Evolutionary conservation across 2,888 invertebrate genomes (phyloP), one percentile per base, ranked within the genome.

Genomic region (Antheraea assamensis): DNA sequence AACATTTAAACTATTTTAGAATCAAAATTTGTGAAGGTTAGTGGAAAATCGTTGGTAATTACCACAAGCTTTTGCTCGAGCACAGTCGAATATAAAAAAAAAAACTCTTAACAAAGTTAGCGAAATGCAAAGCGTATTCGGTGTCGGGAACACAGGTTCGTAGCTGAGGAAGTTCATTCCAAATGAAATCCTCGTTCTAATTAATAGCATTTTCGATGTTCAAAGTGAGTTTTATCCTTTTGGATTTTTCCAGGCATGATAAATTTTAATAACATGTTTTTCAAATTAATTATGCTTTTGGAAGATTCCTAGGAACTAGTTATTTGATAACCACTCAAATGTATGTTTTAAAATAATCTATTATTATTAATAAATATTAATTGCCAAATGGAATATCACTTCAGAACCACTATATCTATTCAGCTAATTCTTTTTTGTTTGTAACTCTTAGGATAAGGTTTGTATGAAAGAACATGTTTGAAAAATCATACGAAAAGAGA

Each of bases 61-160:
- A 19, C 71, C 35, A 73, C 10, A 75, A 71, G 52, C 58, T 72
- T 21, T 31, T 52, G 71, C 64, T 70, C 64, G 61, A 73, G 73
- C 74, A 49, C 68, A 73, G 68, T 73, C 74, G 73, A 72, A 74
- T 72, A 70, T 72, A 70, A 73, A 68, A 70, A 42, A 70, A 73
- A 68, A 73, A 76, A 52, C 64, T 55, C 72, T 76, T 74, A 74
- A 76, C 73, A 76, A 73, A 74, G 73, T 72, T 76, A 73, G 73
- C 73, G 66, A 72, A 64, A 73, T 66, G 58, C 70, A 73, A 73
- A 72, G 70, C 71, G 66, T 71, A 21, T 35, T 31, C 64, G 61
- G 64, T 66, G 70, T 64, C 31, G 31, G 19, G 35, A 8, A 24
- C 10, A 49, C 72, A 72, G 74, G 52, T 52, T 35, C 42, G 72